phyloP scores from a whole-genome alignment of 2,888 invertebrate species.

The Caenorhabditis sulstoni region DNA sequence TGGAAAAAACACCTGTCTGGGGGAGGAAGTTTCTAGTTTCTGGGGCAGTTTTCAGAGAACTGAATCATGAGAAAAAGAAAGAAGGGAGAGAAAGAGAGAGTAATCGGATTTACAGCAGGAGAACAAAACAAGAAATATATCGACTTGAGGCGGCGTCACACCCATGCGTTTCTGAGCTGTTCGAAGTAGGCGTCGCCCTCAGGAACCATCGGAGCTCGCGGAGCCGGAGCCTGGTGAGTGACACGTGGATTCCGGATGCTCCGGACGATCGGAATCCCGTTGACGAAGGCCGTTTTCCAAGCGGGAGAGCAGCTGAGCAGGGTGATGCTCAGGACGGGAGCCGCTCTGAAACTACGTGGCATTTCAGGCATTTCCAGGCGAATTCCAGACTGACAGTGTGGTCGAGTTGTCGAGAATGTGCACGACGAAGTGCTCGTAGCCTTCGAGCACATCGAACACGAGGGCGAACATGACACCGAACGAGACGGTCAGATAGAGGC shows the following conservation, averaged over 20 bases:
- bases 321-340: slow-evolving; percentile 19
- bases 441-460: slow-evolving; percentile 26
- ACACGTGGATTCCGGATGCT: not conserved
- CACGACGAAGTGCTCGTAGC: slow-evolving; percentile 2
- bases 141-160: too few relatives aligned
- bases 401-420: slow-evolving; percentile 3
- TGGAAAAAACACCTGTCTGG: not conserved
- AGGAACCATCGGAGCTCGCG: too few relatives aligned
- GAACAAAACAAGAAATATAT: too few relatives aligned
- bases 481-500: slow-evolving; percentile 13
- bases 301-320: slow-evolving; percentile 19
- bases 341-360: slow-evolving; percentile 25
- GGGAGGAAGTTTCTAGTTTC: not conserved
- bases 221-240: not conserved
- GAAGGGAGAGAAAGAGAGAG: too few relatives aligned
- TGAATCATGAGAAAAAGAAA: too few relatives aligned
- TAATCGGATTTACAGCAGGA: too few relatives aligned
- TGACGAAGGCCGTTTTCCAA: slow-evolving; percentile 14
- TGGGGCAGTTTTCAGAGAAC: too few relatives aligned
- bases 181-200: too few relatives aligned
- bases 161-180: too few relatives aligned
- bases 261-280: not conserved
- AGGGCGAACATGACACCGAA: slow-evolving; percentile 22
- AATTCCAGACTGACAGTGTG: too few relatives aligned
- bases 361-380: too few relatives aligned